A percentile compares a stretch with the other conserved stretches of the same genome.
phyloP scores from a whole-genome alignment of 2,797 vertebrate genomes.

The Sylvia borin region DNA sequence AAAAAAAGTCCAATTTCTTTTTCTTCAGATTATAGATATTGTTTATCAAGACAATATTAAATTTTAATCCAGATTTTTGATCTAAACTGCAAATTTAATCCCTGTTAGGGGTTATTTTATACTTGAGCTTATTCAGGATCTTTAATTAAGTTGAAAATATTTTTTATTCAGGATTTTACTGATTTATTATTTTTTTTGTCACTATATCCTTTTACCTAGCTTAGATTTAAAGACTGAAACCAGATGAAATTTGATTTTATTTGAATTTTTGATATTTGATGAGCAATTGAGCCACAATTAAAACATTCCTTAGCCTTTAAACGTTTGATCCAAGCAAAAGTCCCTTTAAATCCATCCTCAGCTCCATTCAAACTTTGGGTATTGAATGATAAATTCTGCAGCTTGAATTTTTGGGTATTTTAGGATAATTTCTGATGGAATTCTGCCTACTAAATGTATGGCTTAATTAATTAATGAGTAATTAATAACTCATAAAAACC shows the following conservation, averaged over 20 bases:
- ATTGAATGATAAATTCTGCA: too few relatives aligned
- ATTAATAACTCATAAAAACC: not conserved
- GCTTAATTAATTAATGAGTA: not conserved
- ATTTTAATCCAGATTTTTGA: not conserved
- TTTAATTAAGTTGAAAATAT: not conserved
- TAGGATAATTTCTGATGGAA: not conserved
- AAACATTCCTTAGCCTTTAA: not conserved
- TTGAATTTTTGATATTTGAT: not conserved
- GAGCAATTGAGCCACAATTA: not conserved
- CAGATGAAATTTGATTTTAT: not conserved
- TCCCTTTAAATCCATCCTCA: not conserved
- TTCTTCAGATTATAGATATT: not conserved
- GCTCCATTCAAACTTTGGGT: not conserved
- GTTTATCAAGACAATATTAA: not conserved
- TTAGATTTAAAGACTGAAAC: not conserved
- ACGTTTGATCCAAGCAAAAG: not conserved
- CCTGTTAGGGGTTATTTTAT: not conserved
- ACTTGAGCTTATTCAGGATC: not conserved
- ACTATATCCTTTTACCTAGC: not conserved
- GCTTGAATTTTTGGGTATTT: not conserved
- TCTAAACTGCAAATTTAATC: not conserved
- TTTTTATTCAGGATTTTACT: not conserved
- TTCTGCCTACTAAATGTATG: not conserved
- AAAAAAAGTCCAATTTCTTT: not conserved
- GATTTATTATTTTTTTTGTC: not conserved